These are phyloP conservation scores for Ursus arctos DNA, from an alignment of 2,113 vertebrate genomes.

Conservation along the genomic window DNA sequence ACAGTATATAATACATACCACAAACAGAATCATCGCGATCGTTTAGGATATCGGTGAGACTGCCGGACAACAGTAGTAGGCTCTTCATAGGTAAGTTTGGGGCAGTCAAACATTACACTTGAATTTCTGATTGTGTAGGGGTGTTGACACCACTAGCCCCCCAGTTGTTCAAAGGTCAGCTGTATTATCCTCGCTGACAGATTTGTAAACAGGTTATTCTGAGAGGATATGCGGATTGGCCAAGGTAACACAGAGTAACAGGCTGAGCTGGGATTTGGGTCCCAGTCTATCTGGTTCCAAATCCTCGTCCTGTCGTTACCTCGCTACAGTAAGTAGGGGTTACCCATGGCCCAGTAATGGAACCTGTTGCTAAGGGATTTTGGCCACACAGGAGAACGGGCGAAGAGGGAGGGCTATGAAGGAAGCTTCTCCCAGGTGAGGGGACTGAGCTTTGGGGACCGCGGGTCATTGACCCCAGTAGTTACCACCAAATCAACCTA, in stretches of 20 bases:
- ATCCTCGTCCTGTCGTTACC: neutral
- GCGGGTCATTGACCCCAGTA: neutral
- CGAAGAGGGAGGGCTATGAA: neutral
- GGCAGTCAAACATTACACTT: neutral
- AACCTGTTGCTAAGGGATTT: neutral
- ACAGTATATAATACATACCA: neutral
- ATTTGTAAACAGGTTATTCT: neutral
- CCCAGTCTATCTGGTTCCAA: neutral
- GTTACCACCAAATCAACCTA: neutral
- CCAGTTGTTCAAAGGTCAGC: neutral
- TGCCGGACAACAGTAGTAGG: neutral
- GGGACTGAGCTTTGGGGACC: neutral
- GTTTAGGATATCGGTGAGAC: neutral
- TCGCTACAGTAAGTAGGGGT: neutral
- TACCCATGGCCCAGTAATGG: neutral
- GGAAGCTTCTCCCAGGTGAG: neutral
- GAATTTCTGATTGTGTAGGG: neutral
- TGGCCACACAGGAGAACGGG: neutral
- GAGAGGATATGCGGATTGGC: neutral
- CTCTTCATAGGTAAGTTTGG: neutral
- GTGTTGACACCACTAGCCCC: neutral
- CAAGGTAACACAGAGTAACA: neutral
- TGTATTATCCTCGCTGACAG: neutral
- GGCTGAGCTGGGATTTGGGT: neutral
- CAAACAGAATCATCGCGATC: neutral